These are phyloP conservation scores for Ibycter americanus DNA, from an alignment of 2,797 vertebrate species.

Conservation along the genomic window DNA sequence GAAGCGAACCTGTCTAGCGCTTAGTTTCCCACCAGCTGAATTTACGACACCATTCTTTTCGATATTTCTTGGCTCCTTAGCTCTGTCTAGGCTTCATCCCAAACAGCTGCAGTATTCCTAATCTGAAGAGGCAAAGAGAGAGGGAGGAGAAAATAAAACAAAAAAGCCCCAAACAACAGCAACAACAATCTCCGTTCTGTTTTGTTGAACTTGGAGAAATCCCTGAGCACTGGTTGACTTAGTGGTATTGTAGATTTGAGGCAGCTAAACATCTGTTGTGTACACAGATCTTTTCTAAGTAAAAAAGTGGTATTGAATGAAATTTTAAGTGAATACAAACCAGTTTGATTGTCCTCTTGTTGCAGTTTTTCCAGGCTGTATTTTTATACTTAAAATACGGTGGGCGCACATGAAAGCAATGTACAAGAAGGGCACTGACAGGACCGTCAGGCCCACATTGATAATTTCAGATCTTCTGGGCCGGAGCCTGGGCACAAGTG, in stretches of 20 bases:
- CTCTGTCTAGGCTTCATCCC: not conserved
- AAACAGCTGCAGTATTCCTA: not conserved
- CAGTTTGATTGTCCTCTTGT: not conserved
- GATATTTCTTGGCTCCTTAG: not conserved
- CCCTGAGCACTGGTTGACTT: not conserved
- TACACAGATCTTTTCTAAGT: not conserved
- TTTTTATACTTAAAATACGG: not conserved
- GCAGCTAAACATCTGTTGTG: not conserved
- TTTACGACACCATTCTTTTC: not conserved
- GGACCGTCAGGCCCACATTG: accelerated
- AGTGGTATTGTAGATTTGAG: not conserved
- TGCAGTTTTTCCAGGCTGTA: not conserved
- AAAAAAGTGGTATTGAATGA: not conserved
- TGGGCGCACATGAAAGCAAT: accelerated
- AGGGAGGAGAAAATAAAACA: not conserved
- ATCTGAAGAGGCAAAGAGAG: not conserved
- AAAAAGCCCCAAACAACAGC: not conserved
- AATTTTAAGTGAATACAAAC: not conserved
- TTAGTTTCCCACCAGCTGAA: not conserved
- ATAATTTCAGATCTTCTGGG: not conserved
- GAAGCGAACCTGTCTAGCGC: not conserved
- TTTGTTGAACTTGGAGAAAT: not conserved
- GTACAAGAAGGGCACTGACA: not conserved
- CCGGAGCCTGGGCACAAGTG: not conserved
- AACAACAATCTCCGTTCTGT: not conserved